Base-by-base conservation (phyloP, 2,888 invertebrate species). In the Prenolepis imparis region DNA sequence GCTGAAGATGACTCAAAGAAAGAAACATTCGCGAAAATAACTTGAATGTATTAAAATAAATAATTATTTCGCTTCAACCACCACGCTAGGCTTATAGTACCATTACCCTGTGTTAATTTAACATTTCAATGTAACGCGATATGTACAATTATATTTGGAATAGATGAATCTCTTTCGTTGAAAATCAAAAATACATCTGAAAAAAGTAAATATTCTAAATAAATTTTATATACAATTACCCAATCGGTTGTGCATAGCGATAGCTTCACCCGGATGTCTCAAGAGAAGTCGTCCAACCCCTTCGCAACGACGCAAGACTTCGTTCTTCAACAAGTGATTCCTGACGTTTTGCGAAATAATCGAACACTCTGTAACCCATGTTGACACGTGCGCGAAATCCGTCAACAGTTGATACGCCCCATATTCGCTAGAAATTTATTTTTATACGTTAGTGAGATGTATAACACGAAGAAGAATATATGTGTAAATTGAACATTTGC, bases 181-280 rank as follows among this genome's bases (percentile, higher is more conserved):
- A n/a, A 70, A 70, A 74, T 15, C 0, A n/a, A 21, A 36, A 52
- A 52, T 21, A 52, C 36, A 4, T 36, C 11, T 12, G 18, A 36
- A 21, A 57, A 21, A 72, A 57, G 0, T 57, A 21, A 1, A n/a
- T 24, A 39, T 75, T 52, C 0, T 36, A 52, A 52, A 39, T 24
- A 66, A 64, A n/a, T 57, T 28, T 66, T 1, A 55, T 6, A 24
- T 18, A 41, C 6, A 36, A 52, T 44, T 86, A 91, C 93, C 70
- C 6, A 84, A 61, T 82, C 86, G 88, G 84, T 93, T 95, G 11
- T 93, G 94, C 96, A 98, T 98, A 55, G 97, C 97, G 88, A 98
- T 97, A n/a, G 97, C 95, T 93, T 98, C 98, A 0, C 98, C 98
- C 0, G 98, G 98, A 89, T 97, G 97, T 84, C 98, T 96, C 3